phyloP scores from a whole-genome alignment of 2,113 vertebrate genomes.

The Pleuronectes platessa region DNA sequence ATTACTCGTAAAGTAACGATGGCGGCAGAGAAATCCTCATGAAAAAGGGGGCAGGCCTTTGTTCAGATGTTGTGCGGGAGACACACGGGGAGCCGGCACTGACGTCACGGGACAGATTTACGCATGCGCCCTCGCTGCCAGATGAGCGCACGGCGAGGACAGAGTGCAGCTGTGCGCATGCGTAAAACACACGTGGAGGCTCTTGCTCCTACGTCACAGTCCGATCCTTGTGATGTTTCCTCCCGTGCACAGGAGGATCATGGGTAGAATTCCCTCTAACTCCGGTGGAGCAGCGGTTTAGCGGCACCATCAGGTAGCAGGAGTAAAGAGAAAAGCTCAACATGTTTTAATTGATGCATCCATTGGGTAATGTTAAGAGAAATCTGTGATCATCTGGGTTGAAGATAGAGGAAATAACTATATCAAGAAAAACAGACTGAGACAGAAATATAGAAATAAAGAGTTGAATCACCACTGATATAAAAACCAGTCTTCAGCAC shows the following conservation, averaged over 20 bases:
- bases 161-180: slow-evolving; percentile 30
- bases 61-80: slow-evolving; percentile 46
- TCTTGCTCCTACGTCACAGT: rapidly evolving
- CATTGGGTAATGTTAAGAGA: too few species aligned
- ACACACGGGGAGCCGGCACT: not conserved
- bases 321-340: not conserved
- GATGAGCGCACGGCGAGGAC: too few species aligned
- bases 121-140: slow-evolving; percentile 6
- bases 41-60: slow-evolving; percentile 78
- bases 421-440: too few species aligned
- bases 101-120: rapidly evolving
- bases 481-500: too few species aligned
- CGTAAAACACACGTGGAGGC: rapidly evolving
- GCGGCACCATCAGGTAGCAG: slow-evolving; percentile 39
- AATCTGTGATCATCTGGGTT: too few species aligned
- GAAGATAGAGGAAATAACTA: too few species aligned
- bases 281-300: slow-evolving; percentile 5
- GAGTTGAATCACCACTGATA: too few species aligned
- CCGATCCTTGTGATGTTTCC: not conserved
- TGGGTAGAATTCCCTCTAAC: slow-evolving; percentile 13
- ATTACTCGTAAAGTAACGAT: slow-evolving; percentile 82
- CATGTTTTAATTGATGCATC: not conserved
- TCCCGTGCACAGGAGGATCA: not conserved
- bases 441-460: too few species aligned
- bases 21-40: slow-evolving; percentile 66